phyloP scores from a whole-genome alignment of 2,113 vertebrate genomes.

The Apteryx owenii region DNA sequence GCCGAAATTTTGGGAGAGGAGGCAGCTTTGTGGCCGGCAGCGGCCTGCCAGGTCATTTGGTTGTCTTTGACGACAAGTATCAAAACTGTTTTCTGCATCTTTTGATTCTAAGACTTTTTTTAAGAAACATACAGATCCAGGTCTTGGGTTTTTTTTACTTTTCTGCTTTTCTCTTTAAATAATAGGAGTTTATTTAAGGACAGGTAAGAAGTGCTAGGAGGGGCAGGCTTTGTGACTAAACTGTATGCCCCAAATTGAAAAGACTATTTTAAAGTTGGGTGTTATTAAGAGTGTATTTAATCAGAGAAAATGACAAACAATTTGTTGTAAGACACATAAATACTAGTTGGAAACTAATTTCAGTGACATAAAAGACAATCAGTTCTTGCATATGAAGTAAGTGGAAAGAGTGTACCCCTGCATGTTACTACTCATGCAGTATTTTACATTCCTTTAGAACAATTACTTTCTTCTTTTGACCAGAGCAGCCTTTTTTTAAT shows the following conservation, averaged over 20 bases:
- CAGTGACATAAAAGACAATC: constrained; percentile 49
- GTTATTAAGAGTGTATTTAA: constrained; percentile 66
- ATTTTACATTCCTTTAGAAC: background rate
- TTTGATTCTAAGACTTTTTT: background rate
- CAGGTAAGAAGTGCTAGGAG: constrained; percentile 32
- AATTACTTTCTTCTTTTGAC: constrained; percentile 15
- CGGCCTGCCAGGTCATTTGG: no score
- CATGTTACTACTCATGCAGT: background rate
- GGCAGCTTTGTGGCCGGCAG: background rate
- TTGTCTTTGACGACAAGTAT: background rate
- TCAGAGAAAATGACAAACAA: constrained; percentile 69
- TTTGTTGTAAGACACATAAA: constrained; percentile 71
- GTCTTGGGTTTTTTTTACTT: background rate
- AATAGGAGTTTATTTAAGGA: constrained; percentile 17
- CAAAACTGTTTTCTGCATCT: background rate
- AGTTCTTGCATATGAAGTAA: constrained; percentile 48
- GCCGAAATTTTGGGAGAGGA: background rate
- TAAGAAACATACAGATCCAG: background rate
- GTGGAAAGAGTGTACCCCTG: background rate
- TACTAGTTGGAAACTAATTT: constrained; percentile 67
- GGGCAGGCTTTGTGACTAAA: constrained; percentile 47
- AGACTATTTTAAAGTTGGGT: constrained; percentile 47
- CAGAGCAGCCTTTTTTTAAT: background rate
- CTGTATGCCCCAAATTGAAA: constrained; percentile 43
- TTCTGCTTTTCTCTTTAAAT: background rate